Conservation (phyloP, 2,888 invertebrate genomes). For the Bombylius discolor region DNA sequence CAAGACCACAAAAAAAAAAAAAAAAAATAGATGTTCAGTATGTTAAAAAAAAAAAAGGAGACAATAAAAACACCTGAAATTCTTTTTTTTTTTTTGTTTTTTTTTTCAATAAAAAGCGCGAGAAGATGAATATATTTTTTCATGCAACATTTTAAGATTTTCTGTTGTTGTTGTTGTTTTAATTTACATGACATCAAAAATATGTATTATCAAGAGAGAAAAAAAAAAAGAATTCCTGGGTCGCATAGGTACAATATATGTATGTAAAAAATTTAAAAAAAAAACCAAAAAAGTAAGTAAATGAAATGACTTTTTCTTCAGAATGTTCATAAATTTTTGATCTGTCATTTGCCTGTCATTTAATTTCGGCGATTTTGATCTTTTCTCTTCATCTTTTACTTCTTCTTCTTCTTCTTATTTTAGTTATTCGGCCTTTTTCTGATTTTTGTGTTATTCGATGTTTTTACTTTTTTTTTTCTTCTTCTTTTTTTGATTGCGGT, state of each 20-base stretch:
- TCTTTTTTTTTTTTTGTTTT: background rate
- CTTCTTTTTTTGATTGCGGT: background rate
- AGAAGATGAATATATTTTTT: no score
- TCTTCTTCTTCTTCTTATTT: no score
- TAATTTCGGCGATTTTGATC: constrained; percentile 6
- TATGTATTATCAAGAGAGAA: no score
- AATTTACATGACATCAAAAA: no score
- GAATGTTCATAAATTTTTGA: constrained; percentile 8
- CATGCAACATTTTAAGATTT: no score
- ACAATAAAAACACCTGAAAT: constrained; percentile 4
- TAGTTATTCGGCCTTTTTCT: no score
- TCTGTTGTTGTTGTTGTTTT: no score
- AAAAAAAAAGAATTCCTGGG: no score
- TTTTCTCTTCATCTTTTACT: background rate
- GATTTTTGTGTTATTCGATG: no score
- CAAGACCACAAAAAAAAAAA: background rate
- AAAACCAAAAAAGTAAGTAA: no score
- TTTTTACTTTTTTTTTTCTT: background rate
- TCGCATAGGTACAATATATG: no score
- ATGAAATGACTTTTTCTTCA: background rate
- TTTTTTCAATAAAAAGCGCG: background rate
- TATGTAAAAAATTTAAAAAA: no score
- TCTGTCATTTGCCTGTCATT: constrained; percentile 9
- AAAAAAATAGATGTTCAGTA: background rate
- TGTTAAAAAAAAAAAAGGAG: background rate